Evolutionary conservation across 2,113 vertebrate genomes (phyloP), one percentile per base, ranked within the genome.

Genomic region (Scomber colias): DNA sequence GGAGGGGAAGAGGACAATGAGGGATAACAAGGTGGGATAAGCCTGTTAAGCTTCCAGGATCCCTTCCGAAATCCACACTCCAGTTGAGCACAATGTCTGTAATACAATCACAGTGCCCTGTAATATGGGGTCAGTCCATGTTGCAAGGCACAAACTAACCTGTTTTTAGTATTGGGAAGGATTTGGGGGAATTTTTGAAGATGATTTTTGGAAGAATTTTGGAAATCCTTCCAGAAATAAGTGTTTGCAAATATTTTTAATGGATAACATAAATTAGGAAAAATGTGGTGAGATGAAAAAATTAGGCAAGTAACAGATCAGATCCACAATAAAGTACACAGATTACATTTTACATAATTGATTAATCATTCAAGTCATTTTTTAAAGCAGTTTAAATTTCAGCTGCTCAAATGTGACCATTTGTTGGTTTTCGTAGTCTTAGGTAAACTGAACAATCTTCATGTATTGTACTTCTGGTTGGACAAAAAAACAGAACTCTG

Each of bases 21-120:
- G 56, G 82, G 87, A 89, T 91, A 89, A 90, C 59, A 87, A 85
- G 82, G 83, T 84, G 63, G 85, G 81, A 86, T 90, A 88, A 92
- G 87, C 86, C 83, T 80, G 79, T 77, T 89, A 88, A 91, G 84
- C 85, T 63, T 80, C 24, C 57, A 49, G 60, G 71, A 87, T 82
- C 62, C 76, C 75, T 66, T 76, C 75, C 73, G 59, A 84, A 87
- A 90, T 75, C 73, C 75, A 81, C 78, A 68, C 74, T 72, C 0
- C 19, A 75, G 75, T 86, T 79, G 65, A 86, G 77, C 70, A 60
- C 74, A 63, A 83, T 70, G 59, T 53, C 54, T 80, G 81, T 80
- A 78, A 87, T 79, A 48, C 74, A 76, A 73, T 88, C 86, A 72
- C 60, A 82, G 27, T 17, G 77, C 64, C 59, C 56, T 64, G 19